Conservation (phyloP, 1,140 invertebrate genomes). For the Eufriesea mexicana region DNA sequence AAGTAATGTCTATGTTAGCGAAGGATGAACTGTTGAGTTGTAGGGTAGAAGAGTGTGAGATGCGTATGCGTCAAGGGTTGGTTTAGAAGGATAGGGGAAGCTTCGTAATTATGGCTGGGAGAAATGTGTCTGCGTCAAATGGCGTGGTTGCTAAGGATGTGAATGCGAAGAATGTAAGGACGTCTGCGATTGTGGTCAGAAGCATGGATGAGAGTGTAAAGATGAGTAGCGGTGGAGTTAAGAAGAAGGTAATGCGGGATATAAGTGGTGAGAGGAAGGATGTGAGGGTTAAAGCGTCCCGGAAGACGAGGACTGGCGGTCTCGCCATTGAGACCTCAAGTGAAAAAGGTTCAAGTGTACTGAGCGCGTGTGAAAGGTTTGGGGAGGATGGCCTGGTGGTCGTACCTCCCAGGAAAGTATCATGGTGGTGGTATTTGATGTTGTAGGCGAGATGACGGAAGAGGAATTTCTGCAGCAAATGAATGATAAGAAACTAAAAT, state of each 20-base stretch:
- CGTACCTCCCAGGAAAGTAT: too few species aligned
- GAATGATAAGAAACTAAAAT: too few species aligned
- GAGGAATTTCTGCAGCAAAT: too few species aligned
- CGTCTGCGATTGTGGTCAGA: background rate
- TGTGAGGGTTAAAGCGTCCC: background rate
- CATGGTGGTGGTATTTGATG: too few species aligned
- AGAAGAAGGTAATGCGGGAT: background rate
- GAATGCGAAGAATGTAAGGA: too few species aligned
- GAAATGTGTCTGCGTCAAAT: too few species aligned
- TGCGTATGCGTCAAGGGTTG: background rate
- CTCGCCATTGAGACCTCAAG: background rate
- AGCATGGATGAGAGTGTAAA: background rate
- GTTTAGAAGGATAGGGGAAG: background rate
- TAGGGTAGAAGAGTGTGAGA: background rate
- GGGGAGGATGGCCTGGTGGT: too few species aligned
- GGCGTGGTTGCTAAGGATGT: too few species aligned
- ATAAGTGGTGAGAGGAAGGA: background rate
- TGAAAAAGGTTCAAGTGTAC: too few species aligned
- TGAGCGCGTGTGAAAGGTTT: too few species aligned
- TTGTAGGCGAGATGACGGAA: too few species aligned
- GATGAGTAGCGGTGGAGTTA: background rate
- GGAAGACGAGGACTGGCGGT: background rate
- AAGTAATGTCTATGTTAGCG: background rate
- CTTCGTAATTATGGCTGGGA: too few species aligned
- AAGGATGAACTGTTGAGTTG: background rate